Evolutionary conservation across 2,113 vertebrate species (phyloP).

Genomic region (Electrona antarctica): DNA sequence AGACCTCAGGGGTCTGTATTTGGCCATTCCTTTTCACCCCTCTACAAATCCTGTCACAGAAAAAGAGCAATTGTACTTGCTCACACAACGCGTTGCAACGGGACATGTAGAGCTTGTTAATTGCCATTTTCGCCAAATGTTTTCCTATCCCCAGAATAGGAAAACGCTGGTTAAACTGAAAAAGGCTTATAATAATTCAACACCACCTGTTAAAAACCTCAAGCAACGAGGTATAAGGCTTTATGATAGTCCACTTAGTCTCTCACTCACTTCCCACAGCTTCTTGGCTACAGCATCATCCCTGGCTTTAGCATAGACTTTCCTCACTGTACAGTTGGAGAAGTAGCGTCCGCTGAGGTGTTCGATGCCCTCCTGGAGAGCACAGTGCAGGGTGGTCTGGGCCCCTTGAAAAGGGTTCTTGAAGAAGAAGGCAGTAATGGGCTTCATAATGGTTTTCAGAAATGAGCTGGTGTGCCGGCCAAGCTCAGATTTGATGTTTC

Average conservation of each 20-base stretch:
- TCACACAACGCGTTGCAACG: too few relatives aligned
- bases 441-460: slow-evolving; percentile 63
- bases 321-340: slow-evolving; percentile 56
- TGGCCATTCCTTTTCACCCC: too few relatives aligned
- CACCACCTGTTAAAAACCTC: too few relatives aligned
- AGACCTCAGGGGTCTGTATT: too few relatives aligned
- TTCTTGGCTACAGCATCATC: slow-evolving; percentile 65
- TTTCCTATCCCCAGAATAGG: too few relatives aligned
- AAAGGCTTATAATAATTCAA: too few relatives aligned
- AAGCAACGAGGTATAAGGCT: too few relatives aligned
- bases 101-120: too few relatives aligned
- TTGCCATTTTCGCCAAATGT: too few relatives aligned
- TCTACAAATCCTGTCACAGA: too few relatives aligned
- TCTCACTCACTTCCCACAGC: slow-evolving; percentile 73
- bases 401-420: slow-evolving; percentile 68
- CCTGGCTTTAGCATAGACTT: slow-evolving; percentile 49
- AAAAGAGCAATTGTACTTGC: too few relatives aligned
- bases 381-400: slow-evolving; percentile 80
- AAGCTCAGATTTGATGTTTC: slow-evolving; percentile 65
- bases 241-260: slow-evolving; percentile 50
- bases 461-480: slow-evolving; percentile 52
- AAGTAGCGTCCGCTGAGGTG: slow-evolving; percentile 66
- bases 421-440: slow-evolving; percentile 75
- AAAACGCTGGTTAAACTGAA: too few relatives aligned
- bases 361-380: slow-evolving; percentile 68